Conservation (phyloP, 2,113 vertebrate species). For the Ptilonorhynchus violaceus region DNA sequence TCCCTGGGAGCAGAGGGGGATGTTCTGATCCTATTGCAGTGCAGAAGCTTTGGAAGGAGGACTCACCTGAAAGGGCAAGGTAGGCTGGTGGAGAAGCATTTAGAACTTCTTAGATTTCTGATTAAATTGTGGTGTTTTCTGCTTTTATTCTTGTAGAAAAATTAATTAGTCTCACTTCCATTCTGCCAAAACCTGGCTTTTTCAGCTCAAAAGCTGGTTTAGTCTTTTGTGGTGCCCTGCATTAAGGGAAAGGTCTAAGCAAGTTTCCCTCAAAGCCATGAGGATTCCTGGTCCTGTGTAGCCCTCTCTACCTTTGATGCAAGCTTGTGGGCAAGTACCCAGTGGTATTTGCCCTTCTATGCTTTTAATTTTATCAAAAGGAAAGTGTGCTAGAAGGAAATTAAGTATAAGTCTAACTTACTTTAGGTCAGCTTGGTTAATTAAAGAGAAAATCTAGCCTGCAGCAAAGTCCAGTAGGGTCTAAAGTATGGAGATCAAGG, state of each 20-base stretch:
- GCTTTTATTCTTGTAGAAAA: background rate
- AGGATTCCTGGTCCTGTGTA: background rate
- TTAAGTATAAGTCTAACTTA: background rate
- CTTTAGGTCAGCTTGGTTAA: constrained; percentile 15
- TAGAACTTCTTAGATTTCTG: accelerated
- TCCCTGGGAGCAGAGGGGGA: accelerated
- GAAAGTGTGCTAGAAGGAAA: background rate
- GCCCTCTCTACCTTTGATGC: background rate
- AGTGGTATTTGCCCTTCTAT: background rate
- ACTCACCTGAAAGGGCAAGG: accelerated
- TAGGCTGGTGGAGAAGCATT: accelerated
- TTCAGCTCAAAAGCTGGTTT: background rate
- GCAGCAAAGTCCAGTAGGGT: background rate
- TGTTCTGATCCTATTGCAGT: accelerated
- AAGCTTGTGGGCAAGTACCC: background rate
- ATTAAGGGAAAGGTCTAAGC: background rate
- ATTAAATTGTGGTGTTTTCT: background rate
- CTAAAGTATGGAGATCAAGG: background rate
- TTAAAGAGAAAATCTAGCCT: constrained; percentile 22
- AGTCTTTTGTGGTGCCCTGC: background rate
- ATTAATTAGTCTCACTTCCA: background rate
- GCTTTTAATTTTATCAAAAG: background rate
- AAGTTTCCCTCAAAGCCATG: background rate
- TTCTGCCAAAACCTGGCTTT: background rate
- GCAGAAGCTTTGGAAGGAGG: accelerated